These are phyloP conservation scores for Cuculus canorus DNA, from an alignment of 2,797 vertebrate species.

Conservation along the genomic window DNA sequence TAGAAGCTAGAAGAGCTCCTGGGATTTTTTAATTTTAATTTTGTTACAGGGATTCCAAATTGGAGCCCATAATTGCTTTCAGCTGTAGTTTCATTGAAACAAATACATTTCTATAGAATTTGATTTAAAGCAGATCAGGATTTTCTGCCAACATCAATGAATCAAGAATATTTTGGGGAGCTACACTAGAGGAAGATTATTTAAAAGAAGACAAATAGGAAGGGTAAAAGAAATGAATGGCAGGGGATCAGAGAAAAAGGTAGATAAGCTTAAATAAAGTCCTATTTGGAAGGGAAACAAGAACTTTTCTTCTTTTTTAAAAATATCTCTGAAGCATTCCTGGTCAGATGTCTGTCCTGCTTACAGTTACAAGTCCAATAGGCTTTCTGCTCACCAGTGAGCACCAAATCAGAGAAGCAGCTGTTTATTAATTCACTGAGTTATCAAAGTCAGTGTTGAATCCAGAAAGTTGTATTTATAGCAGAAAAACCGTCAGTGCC, in stretches of 20 bases:
- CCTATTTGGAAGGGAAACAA: conserved; percentile 13
- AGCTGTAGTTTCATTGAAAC: conserved; percentile 59
- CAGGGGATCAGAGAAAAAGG: background rate
- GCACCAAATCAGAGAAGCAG: background rate
- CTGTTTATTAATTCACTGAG: background rate
- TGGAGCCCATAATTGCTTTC: conserved; percentile 34
- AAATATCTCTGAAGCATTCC: conserved; percentile 12
- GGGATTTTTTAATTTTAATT: conserved; percentile 22
- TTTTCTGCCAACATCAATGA: conserved; percentile 25
- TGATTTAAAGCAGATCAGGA: background rate
- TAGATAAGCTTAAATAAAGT: background rate
- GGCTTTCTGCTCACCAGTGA: background rate
- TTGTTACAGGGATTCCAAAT: conserved; percentile 29
- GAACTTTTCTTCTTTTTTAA: background rate
- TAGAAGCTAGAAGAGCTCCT: background rate
- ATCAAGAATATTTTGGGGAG: conserved; percentile 37
- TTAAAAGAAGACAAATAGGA: conserved; percentile 30
- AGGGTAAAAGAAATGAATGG: conserved; percentile 5
- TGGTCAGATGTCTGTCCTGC: background rate
- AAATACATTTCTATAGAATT: conserved; percentile 31
- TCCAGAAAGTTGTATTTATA: background rate
- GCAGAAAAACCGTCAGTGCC: background rate
- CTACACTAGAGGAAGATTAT: background rate
- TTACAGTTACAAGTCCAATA: background rate
- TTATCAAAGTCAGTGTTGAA: background rate